phyloP scores from a whole-genome alignment of 1,140 invertebrate genomes.

The Eueides isabella region DNA sequence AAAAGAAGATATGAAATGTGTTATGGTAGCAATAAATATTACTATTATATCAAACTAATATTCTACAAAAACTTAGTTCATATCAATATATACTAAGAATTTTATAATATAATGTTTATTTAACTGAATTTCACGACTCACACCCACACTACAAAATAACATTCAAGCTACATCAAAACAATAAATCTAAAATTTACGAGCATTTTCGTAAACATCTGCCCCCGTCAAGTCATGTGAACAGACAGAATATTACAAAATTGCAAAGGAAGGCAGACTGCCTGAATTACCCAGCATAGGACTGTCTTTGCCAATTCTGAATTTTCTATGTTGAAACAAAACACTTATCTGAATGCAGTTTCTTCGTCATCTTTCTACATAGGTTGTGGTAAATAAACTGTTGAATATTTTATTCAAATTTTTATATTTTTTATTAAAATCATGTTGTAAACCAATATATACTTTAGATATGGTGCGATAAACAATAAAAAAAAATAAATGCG shows the following conservation, averaged over 20 bases:
- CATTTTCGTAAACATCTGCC: slow-evolving; percentile 1
- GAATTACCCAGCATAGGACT: neutral
- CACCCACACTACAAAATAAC: neutral
- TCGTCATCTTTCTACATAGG: neutral
- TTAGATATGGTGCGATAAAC: too few species aligned
- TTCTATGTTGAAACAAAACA: neutral
- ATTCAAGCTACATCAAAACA: neutral
- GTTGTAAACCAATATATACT: too few species aligned
- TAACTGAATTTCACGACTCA: too few species aligned
- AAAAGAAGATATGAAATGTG: too few species aligned
- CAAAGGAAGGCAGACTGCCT: slow-evolving; percentile 6
- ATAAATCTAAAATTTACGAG: neutral
- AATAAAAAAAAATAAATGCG: too few species aligned
- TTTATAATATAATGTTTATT: too few species aligned
- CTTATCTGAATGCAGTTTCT: neutral
- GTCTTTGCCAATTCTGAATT: slow-evolving; percentile 6
- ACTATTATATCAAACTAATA: too few species aligned
- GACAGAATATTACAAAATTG: slow-evolving; percentile 9
- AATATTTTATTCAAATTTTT: neutral
- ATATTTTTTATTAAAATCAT: neutral
- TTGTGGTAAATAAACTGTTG: neutral
- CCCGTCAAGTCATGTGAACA: neutral
- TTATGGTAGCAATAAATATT: too few species aligned
- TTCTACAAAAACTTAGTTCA: too few species aligned
- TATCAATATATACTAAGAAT: too few species aligned